These are phyloP conservation scores for Phenganax subtilis DNA, from an alignment of 92 coral and sea anemone species.

Conservation along the genomic window DNA sequence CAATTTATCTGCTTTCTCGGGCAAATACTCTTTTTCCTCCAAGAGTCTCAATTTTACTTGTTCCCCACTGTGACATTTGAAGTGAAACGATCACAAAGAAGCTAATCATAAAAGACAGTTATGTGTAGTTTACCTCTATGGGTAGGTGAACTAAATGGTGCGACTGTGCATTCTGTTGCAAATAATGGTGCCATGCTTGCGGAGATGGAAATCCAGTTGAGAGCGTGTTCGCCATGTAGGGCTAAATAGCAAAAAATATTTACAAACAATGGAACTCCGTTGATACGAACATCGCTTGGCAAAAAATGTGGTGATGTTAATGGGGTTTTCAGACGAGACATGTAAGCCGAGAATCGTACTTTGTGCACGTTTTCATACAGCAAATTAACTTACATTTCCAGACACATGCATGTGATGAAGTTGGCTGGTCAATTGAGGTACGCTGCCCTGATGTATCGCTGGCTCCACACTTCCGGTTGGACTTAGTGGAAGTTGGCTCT, in stretches of 20 bases:
- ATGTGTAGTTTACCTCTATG: constrained; percentile 7
- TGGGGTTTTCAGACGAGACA: too few relatives aligned
- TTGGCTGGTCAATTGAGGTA: constrained; percentile 74
- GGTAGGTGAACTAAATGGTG: constrained; percentile 38
- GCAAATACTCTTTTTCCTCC: too few relatives aligned
- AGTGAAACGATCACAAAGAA: not conserved
- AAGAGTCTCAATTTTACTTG: not conserved
- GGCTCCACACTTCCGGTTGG: constrained; percentile 68
- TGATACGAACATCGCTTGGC: not conserved
- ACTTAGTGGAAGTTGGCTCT: constrained; percentile 68
- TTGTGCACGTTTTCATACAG: too few relatives aligned
- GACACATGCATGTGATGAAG: constrained; percentile 93
- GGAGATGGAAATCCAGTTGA: constrained; percentile 27
- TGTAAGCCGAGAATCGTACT: too few relatives aligned
- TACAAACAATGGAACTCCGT: not conserved
- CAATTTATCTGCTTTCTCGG: too few relatives aligned
- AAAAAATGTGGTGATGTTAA: not conserved
- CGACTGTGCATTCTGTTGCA: constrained; percentile 21
- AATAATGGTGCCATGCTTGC: constrained; percentile 34
- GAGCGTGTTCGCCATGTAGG: constrained; percentile 22
- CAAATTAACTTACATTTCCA: constrained; percentile 38
- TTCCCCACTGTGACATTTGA: not conserved
- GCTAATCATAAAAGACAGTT: not conserved
- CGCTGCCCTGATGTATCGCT: constrained; percentile 68
- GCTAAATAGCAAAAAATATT: constrained; percentile 10